These are phyloP conservation scores for Plectropomus leopardus DNA, from an alignment of 2,113 vertebrate species.

Conservation along the genomic window DNA sequence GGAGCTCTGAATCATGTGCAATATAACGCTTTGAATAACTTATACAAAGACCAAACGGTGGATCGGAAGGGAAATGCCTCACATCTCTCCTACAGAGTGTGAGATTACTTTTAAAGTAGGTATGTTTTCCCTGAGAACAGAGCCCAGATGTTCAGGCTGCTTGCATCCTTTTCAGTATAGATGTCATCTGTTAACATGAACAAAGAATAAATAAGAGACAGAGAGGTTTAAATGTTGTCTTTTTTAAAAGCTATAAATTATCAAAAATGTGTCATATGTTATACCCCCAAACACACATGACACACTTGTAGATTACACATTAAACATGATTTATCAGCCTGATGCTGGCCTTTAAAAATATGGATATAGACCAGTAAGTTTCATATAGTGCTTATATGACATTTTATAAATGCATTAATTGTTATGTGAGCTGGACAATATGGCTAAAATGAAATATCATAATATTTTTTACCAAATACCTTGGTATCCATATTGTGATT, in stretches of 20 bases:
- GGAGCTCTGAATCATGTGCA: slow-evolving; percentile 60
- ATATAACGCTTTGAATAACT: slow-evolving; percentile 60
- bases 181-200: slow-evolving; percentile 21
- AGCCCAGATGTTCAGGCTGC: slow-evolving; percentile 31
- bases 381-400: not conserved
- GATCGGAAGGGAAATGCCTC: slow-evolving; percentile 40
- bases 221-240: not conserved
- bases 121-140: slow-evolving; percentile 27
- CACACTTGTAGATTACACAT: not conserved
- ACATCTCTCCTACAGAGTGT: slow-evolving; percentile 36
- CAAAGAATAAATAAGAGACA: not conserved
- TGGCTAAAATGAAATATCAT: too few relatives aligned
- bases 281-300: not conserved
- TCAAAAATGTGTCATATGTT: not conserved
- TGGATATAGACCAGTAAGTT: not conserved
- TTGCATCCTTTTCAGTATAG: not conserved
- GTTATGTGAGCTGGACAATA: too few relatives aligned
- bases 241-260: not conserved
- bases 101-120: slow-evolving; percentile 31
- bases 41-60: slow-evolving; percentile 51
- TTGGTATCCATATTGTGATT: too few relatives aligned
- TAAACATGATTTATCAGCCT: not conserved
- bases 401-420: not conserved
- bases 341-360: not conserved
- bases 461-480: too few relatives aligned